phyloP scores from a whole-genome alignment of 1,140 invertebrate species.

The Calycopis cecrops region DNA sequence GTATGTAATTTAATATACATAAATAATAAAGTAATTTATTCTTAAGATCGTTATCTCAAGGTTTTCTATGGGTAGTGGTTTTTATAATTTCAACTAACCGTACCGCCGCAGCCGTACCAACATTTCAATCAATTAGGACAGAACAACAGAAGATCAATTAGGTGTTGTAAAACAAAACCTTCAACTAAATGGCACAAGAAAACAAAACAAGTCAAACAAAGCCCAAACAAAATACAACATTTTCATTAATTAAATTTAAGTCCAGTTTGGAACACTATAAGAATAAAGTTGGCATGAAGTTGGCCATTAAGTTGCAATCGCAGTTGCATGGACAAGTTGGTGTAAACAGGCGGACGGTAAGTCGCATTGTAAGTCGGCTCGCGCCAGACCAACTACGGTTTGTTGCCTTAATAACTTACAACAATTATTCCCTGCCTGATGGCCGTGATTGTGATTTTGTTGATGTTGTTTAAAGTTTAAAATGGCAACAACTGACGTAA shows the following conservation, averaged over 20 bases:
- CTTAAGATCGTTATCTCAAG: no score
- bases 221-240: background rate
- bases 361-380: slow-evolving; percentile 48
- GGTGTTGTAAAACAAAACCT: no score
- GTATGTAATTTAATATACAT: no score
- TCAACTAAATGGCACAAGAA: no score
- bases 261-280: slow-evolving; percentile 33
- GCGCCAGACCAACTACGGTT: slow-evolving; percentile 36
- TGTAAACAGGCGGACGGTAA: slow-evolving; percentile 44
- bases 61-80: no score
- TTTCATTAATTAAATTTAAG: slow-evolving; percentile 16
- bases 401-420: slow-evolving; percentile 52
- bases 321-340: slow-evolving; percentile 37
- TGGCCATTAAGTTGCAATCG: slow-evolving; percentile 54
- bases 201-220: slow-evolving; percentile 1
- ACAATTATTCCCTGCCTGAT: slow-evolving; percentile 34
- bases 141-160: no score
- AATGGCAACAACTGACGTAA: background rate
- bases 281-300: slow-evolving; percentile 35
- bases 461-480: background rate
- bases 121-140: no score
- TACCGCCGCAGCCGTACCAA: no score
- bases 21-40: no score
- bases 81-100: no score
- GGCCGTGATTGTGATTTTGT: background rate